Base-by-base conservation (phyloP, 2,113 vertebrate species). In the Nycticryphes semicollaris region DNA sequence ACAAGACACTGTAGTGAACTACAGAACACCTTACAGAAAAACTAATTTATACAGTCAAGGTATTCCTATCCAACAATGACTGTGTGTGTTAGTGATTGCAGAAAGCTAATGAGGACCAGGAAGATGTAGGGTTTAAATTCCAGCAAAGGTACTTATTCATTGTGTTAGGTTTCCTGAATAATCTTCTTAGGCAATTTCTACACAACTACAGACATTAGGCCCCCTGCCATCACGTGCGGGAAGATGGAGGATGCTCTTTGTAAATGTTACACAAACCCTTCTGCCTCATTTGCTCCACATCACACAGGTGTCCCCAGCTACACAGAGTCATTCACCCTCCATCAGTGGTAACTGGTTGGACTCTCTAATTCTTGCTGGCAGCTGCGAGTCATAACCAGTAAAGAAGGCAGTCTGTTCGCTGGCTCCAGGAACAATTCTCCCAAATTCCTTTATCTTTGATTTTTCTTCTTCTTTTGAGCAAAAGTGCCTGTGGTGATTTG, bases 51-150 rank as follows among this genome's bases (percentile, higher is more conserved):
- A 92, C 89, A 63, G 72, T 62, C 67, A 72, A 70, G 94, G 88
- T 74, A 56, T 96, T 96, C 97, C 89, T 70, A 84, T 86, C 54
- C 81, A 39, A 57, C 24, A 8, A 81, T 66, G 54, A 53, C 77
- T 91, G 30, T 4, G 24, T 45, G 77, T 67, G 35, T 64, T 78
- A 79, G 59, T 45, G 81, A 67, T 96, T 76, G 64, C 67, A 73
- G 37, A 84, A 83, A 91, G 59, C 28, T 96, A 91, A 95, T 25
- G 70, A 91, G 74, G 56, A 88, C 1, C 17, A 82, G 48, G 69
- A 93, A 31, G 66, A 75, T 28, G 33, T 17, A 54, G 50, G 85
- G 62, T 37, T 93, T 94, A 83, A 88, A 89, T 72, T 66, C 67
- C 62, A 74, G 54, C 64, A 87, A 79, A 91, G 83, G 48, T 33